Base-by-base conservation (phyloP, 2,888 invertebrate genomes). In the Oscheius sp. region DNA sequence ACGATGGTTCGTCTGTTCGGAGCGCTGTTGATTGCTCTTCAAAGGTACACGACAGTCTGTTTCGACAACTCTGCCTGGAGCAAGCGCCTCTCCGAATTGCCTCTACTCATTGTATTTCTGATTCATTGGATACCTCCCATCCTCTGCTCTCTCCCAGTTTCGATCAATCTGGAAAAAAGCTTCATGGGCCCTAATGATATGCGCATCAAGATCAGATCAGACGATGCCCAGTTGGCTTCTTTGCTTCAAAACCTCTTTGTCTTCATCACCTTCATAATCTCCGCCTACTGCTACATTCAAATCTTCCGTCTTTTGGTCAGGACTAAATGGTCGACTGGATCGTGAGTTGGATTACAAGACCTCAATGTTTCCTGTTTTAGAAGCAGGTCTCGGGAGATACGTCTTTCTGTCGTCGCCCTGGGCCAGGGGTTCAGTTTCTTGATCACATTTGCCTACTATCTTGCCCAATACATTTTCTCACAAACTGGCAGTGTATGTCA, bases 131-230 rank as follows among this genome's bases (percentile, higher is more conserved):
- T 48, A 3, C 63, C 63, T n/a, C 63, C 63, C 29, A 29, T 63
- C 21, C 7, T 63, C 29, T 63, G 48, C 1, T 47, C 47, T 63
- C 29, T 63, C 2, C 63, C 63, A 13, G 32, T 63, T 48, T 21
- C 48, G 5, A 21, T 29, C 9, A 63, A 63, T 48, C 48, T 63
- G 1, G 11, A 63, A 11, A 63, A 63, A 48, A 48, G 9, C 48
- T 32, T 63, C 7, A 63, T 63, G 63, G 63, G 63, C 29, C 63
- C 63, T 2, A 29, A 63, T 50, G 63, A 63, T 11, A 63, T 63
- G 63, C 13, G 63, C 7, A 10, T 63, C 10, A 48, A 47, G 7
- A 21, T 63, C 21, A 13, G 13, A 1, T n/a, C 2, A 3, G 47
- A 47, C 29, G n/a, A 48, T 10, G 4, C 42, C 9, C 29, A n/a